Conservation (phyloP, 2,797 vertebrate species). For the Brachymystax lenok region DNA sequence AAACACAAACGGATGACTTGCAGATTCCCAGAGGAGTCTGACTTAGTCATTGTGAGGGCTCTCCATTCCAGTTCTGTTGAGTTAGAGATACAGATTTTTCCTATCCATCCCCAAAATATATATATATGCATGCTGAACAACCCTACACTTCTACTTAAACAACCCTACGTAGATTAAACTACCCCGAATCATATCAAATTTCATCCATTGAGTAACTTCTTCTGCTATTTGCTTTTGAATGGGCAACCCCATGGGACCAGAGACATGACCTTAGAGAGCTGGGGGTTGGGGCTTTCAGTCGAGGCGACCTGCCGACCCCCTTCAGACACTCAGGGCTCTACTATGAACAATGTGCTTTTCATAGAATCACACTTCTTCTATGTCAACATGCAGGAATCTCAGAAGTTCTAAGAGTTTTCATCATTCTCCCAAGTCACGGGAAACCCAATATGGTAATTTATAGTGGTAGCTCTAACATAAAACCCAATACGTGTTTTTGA, state of each 20-base stretch:
- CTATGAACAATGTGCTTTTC: background rate
- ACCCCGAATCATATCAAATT: background rate
- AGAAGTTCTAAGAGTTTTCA: background rate
- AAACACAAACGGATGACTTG: conserved; percentile 23
- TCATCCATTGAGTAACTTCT: no score
- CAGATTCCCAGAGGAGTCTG: conserved; percentile 17
- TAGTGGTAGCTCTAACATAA: background rate
- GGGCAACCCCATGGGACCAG: background rate
- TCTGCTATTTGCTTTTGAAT: conserved; percentile 1
- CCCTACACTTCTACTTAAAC: no score
- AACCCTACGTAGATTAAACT: background rate
- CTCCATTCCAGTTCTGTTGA: background rate
- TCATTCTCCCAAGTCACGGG: background rate
- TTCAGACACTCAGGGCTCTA: background rate
- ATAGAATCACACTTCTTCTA: background rate
- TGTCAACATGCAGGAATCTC: background rate
- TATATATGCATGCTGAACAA: no score
- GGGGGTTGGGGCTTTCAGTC: background rate
- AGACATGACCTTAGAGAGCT: background rate
- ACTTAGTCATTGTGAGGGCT: no score
- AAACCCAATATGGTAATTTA: background rate
- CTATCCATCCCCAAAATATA: background rate
- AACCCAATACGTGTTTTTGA: background rate
- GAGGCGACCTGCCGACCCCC: background rate
- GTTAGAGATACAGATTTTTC: background rate